Base-by-base conservation (phyloP, 1,140 invertebrate species). In the Brachionus paranguensis region DNA sequence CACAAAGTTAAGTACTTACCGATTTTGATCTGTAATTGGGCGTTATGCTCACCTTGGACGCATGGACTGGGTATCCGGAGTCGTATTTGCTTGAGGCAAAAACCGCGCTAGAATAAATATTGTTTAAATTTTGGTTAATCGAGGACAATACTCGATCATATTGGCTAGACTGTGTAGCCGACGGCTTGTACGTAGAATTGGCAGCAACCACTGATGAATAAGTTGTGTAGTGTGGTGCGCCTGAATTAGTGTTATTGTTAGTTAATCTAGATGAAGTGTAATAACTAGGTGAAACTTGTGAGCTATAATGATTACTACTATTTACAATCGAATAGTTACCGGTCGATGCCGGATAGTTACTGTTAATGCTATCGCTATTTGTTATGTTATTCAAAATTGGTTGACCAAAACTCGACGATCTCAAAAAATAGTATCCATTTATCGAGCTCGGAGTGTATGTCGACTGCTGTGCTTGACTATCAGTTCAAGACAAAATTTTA, bases 101-200 rank as follows among this genome's bases (percentile, higher is more conserved):
- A 20, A 27, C 27, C 14, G 72, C 43, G 29, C 72, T 76, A 50
- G 72, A 76, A 76, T 76, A 76, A 76, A 76, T 76, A 76, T 76
- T 76, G 20, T 47, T 50, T 76, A 76, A 76, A 76, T 76, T 76
- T 76, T 76, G 72, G 29, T 47, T 76, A 20, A 76, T 76, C 43
- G 72, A 76, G 20, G 72, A 76, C 20, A 76, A 29, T 14, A 76
- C 45, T 50, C 72, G 41, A 50, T 76, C 72, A 29, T 76, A 50
- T 50, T 76, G 41, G 72, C 45, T 76, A 47, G 72, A n/a, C 6
- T 47, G 17, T 29, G 43, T 53, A 47, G 72, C 41, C 20, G 72
- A 12, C 47, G 20, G 27, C 8, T 50, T 29, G 12, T 33, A 27
- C 27, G 33, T 37, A 7, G 45, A 12, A 37, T 41, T 43, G 17